A percentile compares a stretch with the other conserved stretches of the same genome.
phyloP scores from a whole-genome alignment of 2,888 invertebrate genomes.

The Spodoptera exigua region DNA sequence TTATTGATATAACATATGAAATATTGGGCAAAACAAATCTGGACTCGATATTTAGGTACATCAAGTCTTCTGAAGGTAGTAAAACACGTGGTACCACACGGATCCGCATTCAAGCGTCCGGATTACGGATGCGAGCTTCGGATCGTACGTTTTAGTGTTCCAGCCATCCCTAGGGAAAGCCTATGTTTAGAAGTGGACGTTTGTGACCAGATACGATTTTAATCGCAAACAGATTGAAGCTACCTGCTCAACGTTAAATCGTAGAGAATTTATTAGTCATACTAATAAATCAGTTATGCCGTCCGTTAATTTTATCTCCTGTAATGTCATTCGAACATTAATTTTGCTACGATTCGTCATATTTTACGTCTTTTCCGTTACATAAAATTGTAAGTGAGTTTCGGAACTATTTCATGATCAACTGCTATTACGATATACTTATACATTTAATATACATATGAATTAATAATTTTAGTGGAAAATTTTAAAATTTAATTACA shows the following conservation, averaged over 20 bases:
- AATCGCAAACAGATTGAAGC: conserved; percentile 30
- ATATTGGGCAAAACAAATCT: too few relatives aligned
- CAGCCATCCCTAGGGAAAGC: conserved; percentile 16
- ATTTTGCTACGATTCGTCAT: conserved; percentile 31
- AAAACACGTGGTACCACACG: conserved; percentile 2
- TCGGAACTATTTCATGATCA: conserved; percentile 21
- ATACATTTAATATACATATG: too few relatives aligned
- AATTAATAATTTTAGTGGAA: too few relatives aligned
- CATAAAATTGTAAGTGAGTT: conserved; percentile 29
- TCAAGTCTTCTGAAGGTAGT: not conserved
- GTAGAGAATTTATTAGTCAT: conserved; percentile 13
- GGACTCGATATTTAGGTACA: too few relatives aligned
- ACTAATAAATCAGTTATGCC: not conserved
- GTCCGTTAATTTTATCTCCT: conserved; percentile 25
- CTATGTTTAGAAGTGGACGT: conserved; percentile 15
- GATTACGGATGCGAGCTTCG: conserved; percentile 30
- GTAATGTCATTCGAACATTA: conserved; percentile 19
- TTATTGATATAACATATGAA: too few relatives aligned
- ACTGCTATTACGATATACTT: too few relatives aligned
- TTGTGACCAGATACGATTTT: conserved; percentile 20
- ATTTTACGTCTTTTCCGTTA: conserved; percentile 36
- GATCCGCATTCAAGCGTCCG: conserved; percentile 15
- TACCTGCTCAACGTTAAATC: not conserved
- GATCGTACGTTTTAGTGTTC: conserved; percentile 16
- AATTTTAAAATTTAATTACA: too few relatives aligned